Percentiles rank a stretch among this genome's conserved stretches.
Evolutionary conservation across 2,888 invertebrate genomes (phyloP).

Genomic region (Chymomyza caudatula): DNA sequence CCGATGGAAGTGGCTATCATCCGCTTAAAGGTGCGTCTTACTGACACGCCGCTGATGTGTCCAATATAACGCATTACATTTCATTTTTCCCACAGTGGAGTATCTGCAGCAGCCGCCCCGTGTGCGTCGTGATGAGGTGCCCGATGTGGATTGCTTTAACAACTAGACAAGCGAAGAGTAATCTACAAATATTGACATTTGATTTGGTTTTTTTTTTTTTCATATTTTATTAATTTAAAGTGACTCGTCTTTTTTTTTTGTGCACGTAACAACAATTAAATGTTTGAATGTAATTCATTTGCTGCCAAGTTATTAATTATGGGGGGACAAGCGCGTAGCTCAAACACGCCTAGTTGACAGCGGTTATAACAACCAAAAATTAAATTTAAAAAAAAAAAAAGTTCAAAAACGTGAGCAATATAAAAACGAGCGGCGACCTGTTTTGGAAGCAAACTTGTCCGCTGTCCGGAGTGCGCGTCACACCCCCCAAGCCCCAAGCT

Average conservation of each 20-base stretch:
- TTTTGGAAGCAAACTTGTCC: constrained; percentile 6
- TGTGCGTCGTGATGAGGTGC: constrained; percentile 51
- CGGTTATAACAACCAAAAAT: not conserved
- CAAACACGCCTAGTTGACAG: not conserved
- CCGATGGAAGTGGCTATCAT: constrained; percentile 53
- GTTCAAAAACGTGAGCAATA: constrained; percentile 41
- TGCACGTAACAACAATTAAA: constrained; percentile 34
- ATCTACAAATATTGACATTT: not conserved
- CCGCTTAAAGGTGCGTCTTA: constrained; percentile 43
- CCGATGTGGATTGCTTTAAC: constrained; percentile 43
- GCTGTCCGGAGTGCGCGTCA: not conserved
- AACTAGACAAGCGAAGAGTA: constrained; percentile 1
- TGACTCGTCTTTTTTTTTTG: constrained; percentile 21
- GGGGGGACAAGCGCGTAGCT: not conserved
- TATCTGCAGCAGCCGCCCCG: constrained; percentile 51
- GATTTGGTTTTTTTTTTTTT: not conserved
- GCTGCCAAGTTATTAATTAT: constrained; percentile 21
- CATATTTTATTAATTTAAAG: not conserved
- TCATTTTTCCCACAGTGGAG: constrained; percentile 40
- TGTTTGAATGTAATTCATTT: not conserved
- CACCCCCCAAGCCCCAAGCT: no score
- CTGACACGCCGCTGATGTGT: not conserved
- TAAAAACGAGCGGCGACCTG: constrained; percentile 21
- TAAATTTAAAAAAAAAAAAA: not conserved
- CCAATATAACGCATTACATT: not conserved